Percentiles rank a stretch among this genome's conserved stretches.
Conservation (phyloP, 2,888 invertebrate genomes). For the Drosophila buzzatii region DNA sequence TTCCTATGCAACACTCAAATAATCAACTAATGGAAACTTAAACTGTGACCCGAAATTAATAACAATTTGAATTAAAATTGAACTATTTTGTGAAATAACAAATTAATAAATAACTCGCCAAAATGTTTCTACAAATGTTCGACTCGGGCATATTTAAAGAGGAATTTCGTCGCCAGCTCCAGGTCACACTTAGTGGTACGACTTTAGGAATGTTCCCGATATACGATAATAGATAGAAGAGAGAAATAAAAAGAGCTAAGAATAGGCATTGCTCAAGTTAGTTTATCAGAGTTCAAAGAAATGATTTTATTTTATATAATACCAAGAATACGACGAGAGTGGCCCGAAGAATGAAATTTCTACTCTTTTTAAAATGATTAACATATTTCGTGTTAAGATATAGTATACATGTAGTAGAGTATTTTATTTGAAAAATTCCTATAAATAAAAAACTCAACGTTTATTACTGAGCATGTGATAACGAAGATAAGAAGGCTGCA, state of each 20-base stretch:
- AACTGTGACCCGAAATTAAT: conserved; percentile 57
- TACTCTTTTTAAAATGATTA: neutral
- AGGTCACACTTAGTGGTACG: conserved; percentile 76
- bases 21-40: conserved; percentile 2
- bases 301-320: neutral
- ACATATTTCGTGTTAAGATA: no score
- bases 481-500: neutral
- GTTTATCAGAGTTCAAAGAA: neutral
- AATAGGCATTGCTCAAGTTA: no score
- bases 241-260: neutral
- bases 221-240: neutral
- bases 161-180: conserved; percentile 70
- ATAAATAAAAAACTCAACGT: neutral
- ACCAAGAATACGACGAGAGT: neutral
- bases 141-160: conserved; percentile 66
- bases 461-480: neutral
- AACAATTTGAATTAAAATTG: neutral
- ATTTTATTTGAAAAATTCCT: neutral
- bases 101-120: neutral
- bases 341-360: neutral
- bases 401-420: no score
- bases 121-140: conserved; percentile 57
- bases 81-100: neutral
- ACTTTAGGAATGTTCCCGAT: neutral
- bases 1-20: conserved; percentile 37